Evolutionary conservation across 2,888 invertebrate species (phyloP), one percentile per base, ranked within the genome.

Genomic region (Apodemia mormo): DNA sequence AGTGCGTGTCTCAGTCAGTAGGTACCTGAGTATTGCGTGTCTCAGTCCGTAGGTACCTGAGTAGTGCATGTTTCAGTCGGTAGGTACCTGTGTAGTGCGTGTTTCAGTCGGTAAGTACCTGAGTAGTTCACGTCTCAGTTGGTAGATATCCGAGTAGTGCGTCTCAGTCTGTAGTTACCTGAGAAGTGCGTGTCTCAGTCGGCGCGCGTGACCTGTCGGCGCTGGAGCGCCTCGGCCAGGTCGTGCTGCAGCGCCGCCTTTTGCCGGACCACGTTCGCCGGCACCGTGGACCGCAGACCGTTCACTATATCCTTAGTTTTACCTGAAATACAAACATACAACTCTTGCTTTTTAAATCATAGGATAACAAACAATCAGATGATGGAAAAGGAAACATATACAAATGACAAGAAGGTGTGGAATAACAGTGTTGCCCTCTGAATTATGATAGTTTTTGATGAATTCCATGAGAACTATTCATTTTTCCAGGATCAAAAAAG

Each of bases 231-330:
- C 58, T 95, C 95, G 29, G 97, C 97, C 75, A 98, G 94, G 88
- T 98, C 97, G 85, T 97, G 97, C 84, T 96, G 96, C 81, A 98
- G 94, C 65, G 96, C 97, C 54, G 96, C 96, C 82, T 97, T 97
- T 85, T 96, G 96, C 77, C 96, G 95, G 80, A 96, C 96, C 86
- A 98, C 97, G 66, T 97, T 96, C 71, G 98, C 92, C 9, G 97
- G 96, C 82, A 97, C 96, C 76, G 97, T 96, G 64, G 95, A 94
- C 68, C 98, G 95, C 78, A 99, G 94, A 12, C 98, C 98, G 86
- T 98, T 98, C 72, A 99, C 98, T 83, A 99, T 99, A 89, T 99
- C 99, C 91, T 97, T 98, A 68, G 99, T 99, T 93, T 99, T 99
- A 70, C 93, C 94, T 94, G 45, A 2, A 52, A 67, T 61, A 30